Evolutionary conservation across 2,113 vertebrate genomes (phyloP).

Genomic region (Sapayoa aenigma): DNA sequence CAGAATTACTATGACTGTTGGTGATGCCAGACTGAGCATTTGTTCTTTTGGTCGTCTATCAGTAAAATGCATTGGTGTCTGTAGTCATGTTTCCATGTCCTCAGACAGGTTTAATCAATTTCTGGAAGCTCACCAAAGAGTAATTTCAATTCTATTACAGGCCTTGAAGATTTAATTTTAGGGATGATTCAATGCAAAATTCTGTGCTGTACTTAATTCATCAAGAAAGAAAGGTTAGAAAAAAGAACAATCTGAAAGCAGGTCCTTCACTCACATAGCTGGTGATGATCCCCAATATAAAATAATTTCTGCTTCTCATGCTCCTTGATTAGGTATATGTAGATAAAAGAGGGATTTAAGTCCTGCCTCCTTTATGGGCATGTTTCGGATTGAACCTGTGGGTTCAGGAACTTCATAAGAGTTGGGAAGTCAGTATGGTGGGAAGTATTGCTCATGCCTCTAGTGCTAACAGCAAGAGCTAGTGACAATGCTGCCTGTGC

Average conservation of each 20-base stretch:
- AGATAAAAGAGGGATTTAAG: background rate
- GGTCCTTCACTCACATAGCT: background rate
- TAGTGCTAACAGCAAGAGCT: rapidly evolving
- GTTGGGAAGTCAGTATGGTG: background rate
- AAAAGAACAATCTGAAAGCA: background rate
- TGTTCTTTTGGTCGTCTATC: background rate
- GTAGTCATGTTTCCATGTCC: background rate
- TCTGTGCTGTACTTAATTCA: background rate
- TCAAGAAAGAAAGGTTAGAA: background rate
- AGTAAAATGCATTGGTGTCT: background rate
- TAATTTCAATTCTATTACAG: background rate
- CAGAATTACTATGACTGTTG: background rate
- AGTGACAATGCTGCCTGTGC: background rate
- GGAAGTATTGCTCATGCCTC: background rate
- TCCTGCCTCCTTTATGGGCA: background rate
- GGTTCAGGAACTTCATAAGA: background rate
- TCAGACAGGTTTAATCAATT: background rate
- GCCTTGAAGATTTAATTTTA: background rate
- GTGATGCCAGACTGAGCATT: background rate
- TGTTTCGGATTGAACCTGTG: background rate
- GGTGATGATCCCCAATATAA: background rate
- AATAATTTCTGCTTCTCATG: background rate
- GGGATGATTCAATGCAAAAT: background rate
- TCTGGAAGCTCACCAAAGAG: background rate
- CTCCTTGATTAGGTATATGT: background rate